Conservation (phyloP, 2,113 vertebrate species). For the Chelonoidis abingdonii region DNA sequence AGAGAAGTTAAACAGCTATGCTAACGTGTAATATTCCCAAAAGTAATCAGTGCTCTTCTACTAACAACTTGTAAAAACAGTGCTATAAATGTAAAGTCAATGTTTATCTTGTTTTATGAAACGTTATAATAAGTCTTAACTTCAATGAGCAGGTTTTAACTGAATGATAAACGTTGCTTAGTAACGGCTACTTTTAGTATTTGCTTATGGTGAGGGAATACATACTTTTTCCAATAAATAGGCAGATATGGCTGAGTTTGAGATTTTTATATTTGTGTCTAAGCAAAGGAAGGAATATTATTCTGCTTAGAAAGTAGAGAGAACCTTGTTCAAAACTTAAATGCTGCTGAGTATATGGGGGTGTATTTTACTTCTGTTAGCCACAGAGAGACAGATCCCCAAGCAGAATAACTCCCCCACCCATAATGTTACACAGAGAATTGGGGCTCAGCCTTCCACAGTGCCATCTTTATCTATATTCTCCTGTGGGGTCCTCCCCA, state of each 20-base stretch:
- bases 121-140: slow-evolving; percentile 77
- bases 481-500: neutral
- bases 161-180: slow-evolving; percentile 68
- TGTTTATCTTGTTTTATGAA: slow-evolving; percentile 84
- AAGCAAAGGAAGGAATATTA: neutral
- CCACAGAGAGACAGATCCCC: neutral
- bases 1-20: neutral
- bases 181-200: slow-evolving; percentile 30
- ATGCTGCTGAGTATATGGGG: neutral
- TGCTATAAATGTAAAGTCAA: slow-evolving; percentile 74
- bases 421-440: neutral
- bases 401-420: neutral
- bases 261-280: neutral
- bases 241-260: neutral
- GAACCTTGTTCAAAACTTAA: neutral
- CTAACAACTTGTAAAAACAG: slow-evolving; percentile 82
- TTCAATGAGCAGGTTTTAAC: slow-evolving; percentile 67
- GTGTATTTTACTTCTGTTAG: neutral
- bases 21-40: slow-evolving; percentile 58
- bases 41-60: slow-evolving; percentile 79
- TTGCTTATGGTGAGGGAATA: slow-evolving; percentile 28
- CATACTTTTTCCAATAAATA: slow-evolving; percentile 24
- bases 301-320: neutral
- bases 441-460: neutral
- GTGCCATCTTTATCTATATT: neutral